Conservation (phyloP, 2,888 invertebrate genomes). For the Melanophora roralis region DNA sequence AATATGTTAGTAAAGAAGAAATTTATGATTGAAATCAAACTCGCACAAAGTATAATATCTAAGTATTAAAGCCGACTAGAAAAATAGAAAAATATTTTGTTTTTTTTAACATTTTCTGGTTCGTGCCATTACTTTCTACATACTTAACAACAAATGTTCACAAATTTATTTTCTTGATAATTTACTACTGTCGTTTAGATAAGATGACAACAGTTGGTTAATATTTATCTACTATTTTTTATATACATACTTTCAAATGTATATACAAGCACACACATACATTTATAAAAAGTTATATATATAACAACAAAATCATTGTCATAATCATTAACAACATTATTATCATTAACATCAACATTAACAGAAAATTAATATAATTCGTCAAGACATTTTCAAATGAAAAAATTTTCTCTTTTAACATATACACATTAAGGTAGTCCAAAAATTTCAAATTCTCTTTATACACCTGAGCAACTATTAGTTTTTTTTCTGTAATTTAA, state of each 20-base stretch:
- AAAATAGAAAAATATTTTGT: neutral
- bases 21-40: slow-evolving; percentile 13
- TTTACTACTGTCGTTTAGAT: neutral
- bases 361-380: slow-evolving; percentile 62
- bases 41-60: neutral
- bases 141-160: neutral
- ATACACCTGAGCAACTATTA: no score
- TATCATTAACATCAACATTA: slow-evolving; percentile 23
- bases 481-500: no score
- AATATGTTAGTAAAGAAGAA: slow-evolving; percentile 4
- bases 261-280: neutral
- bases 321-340: slow-evolving; percentile 9
- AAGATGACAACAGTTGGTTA: slow-evolving; percentile 34
- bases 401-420: neutral
- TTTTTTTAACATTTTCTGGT: neutral
- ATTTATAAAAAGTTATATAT: neutral
- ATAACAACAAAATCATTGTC: neutral
- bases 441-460: no score
- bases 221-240: slow-evolving; percentile 34
- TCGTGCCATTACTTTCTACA: neutral
- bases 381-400: slow-evolving; percentile 42
- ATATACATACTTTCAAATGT: neutral
- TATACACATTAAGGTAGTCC: no score
- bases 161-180: slow-evolving; percentile 13
- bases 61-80: neutral